A percentile compares a stretch with the other conserved stretches of the same genome.
phyloP scores from a whole-genome alignment of 2,888 invertebrate genomes.

The Apocheima hispidaria region DNA sequence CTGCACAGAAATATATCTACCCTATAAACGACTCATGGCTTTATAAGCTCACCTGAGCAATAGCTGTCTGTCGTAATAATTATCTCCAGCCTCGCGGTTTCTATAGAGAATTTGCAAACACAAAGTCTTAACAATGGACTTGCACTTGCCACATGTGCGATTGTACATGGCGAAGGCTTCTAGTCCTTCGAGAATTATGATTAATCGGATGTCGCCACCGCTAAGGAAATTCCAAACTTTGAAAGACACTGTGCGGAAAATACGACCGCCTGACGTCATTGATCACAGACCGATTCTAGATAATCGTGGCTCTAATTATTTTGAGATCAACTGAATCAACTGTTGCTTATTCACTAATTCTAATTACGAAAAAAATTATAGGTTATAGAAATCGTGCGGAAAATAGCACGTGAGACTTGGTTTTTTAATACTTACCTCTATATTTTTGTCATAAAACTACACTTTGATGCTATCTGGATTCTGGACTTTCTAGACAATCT shows the following conservation, averaged over 20 bases:
- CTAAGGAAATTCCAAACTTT: slow-evolving; percentile 24
- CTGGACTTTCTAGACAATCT: background rate
- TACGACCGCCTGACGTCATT: slow-evolving; percentile 21
- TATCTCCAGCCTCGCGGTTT: slow-evolving; percentile 3
- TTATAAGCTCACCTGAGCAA: background rate
- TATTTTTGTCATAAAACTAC: too few species aligned
- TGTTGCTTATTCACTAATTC: background rate
- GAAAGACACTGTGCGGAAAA: slow-evolving; percentile 13
- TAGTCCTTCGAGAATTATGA: slow-evolving; percentile 7
- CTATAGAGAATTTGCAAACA: slow-evolving; percentile 7
- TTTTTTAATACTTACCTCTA: background rate
- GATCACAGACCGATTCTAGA: background rate
- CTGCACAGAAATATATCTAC: background rate
- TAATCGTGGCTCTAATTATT: slow-evolving; percentile 3
- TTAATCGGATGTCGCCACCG: slow-evolving; percentile 13
- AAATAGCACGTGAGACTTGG: background rate
- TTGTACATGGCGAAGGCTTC: background rate
- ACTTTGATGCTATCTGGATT: background rate
- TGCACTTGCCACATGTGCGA: background rate
- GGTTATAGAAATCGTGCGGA: background rate
- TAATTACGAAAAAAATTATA: background rate
- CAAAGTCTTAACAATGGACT: too few species aligned
- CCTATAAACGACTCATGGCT: background rate
- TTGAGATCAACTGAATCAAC: background rate
- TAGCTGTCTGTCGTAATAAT: background rate